Percentiles rank a stretch among this genome's conserved stretches.
phyloP scores from a whole-genome alignment of 2,113 vertebrate genomes.

The Otus sunia region DNA sequence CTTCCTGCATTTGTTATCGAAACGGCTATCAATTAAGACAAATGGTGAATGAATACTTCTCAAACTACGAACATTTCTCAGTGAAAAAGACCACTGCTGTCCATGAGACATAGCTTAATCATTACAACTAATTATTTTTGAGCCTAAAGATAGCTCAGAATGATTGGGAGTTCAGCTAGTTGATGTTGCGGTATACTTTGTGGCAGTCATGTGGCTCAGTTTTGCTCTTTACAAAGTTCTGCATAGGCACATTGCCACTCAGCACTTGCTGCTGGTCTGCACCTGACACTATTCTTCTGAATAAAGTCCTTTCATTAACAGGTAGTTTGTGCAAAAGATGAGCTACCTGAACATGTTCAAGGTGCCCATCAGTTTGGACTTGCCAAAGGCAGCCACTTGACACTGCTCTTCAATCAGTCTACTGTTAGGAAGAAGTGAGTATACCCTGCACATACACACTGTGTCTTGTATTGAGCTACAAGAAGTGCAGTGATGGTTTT shows the following conservation, averaged over 20 bases:
- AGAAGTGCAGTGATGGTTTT: background rate
- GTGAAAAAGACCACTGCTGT: background rate
- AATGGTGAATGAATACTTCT: background rate
- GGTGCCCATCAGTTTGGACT: conserved; percentile 85
- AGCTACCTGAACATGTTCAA: conserved; percentile 59
- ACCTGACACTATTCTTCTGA: background rate
- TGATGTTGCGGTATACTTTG: background rate
- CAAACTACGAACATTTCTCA: background rate
- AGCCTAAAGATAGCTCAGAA: background rate
- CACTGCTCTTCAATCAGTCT: conserved; percentile 80
- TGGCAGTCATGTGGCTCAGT: background rate
- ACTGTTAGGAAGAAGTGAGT: conserved; percentile 84
- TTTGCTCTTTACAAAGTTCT: background rate
- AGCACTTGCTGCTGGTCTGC: background rate
- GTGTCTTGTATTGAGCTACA: background rate
- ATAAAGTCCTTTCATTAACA: conserved; percentile 42
- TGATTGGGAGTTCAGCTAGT: background rate
- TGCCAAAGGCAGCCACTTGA: conserved; percentile 84
- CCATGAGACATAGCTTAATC: background rate
- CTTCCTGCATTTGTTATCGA: background rate
- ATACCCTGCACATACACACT: background rate
- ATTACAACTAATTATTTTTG: background rate
- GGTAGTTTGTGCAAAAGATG: conserved; percentile 73
- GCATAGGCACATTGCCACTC: background rate
- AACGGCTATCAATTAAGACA: background rate